Evolutionary conservation across 2,797 vertebrate genomes (phyloP), one percentile per base, ranked within the genome.

Genomic region (Danio kyathit): DNA sequence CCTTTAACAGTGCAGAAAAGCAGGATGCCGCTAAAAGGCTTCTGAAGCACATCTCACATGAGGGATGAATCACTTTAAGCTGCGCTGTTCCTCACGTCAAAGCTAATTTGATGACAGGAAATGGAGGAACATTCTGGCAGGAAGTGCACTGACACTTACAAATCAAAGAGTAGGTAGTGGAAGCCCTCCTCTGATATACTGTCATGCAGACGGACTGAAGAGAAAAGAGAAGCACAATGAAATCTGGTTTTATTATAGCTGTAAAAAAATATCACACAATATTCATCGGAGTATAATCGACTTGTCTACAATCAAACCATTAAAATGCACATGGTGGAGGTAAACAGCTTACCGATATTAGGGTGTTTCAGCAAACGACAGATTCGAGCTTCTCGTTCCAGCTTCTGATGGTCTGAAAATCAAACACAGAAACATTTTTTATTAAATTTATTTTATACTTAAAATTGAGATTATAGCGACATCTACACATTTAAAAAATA

Each of bases 101-200:
- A 57, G 29, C 16, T 59, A 57, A 38, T 49, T 60, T 48, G 16
- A 70, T 41, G 44, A 70, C 5, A 5, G 46, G 65, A 78, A 78
- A 19, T 7, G 6, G n/a, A 80, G 43, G 17, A 57, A 57, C 21
- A n/a, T 48, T 56, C 29, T 49, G 60, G n/a, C 5, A 65, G 19
- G 19, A 76, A 66, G 48, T 49, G 41, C 59, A 81, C 19, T 57
- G 17, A 82, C 60, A 97, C 97, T 99, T 96, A 99, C 97, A 99
- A 91, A 94, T 99, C 97, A 91, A 99, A 99, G 88, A 99, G 96
- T 93, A 99, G 93, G 93, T 99, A 99, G 94, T 99, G 97, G 91
- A 97, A 98, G 82, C 96, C 96, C 92, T 99, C 97, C 93, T 99
- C 97, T 83, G 97, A 99, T 95, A 99, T 99, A 94, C 97, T 99